phyloP scores from a whole-genome alignment of 1,140 invertebrate genomes.

The Andricus grossulariae region DNA sequence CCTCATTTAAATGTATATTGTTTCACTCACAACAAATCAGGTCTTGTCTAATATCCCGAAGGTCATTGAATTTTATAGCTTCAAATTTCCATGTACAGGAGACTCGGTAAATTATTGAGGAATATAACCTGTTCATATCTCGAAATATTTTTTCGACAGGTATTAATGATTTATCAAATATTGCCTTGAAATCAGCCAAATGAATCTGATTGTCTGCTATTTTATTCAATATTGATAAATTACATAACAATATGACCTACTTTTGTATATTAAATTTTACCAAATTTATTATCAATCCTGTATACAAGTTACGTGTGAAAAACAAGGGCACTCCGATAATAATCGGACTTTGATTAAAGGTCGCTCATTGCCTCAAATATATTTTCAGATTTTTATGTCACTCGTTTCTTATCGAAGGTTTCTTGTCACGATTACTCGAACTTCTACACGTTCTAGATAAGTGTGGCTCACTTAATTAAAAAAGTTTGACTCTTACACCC shows the following conservation, averaged over 20 bases:
- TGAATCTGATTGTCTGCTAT: too few species aligned
- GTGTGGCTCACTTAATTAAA: neutral
- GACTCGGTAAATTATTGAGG: slow-evolving; percentile 32
- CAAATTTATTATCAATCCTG: too few species aligned
- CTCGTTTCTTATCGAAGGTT: slow-evolving; percentile 1
- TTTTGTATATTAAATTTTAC: too few species aligned
- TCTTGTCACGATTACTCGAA: neutral
- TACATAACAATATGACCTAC: too few species aligned
- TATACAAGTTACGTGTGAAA: too few species aligned
- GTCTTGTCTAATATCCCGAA: too few species aligned
- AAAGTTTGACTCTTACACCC: too few species aligned
- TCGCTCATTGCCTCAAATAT: neutral
- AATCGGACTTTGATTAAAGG: slow-evolving; percentile 19
- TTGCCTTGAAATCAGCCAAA: too few species aligned
- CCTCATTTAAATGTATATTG: neutral
- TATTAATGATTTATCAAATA: too few species aligned
- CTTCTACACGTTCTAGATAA: neutral
- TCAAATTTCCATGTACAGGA: slow-evolving; percentile 7
- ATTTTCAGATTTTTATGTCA: neutral
- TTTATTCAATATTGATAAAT: too few species aligned
- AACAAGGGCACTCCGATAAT: neutral
- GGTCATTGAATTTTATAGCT: slow-evolving; percentile 35
- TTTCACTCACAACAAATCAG: neutral
- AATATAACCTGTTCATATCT: slow-evolving; percentile 32
- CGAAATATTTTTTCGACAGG: slow-evolving; percentile 7